A percentile compares a stretch with the other conserved stretches of the same genome.
Conservation (phyloP, 2,113 vertebrate genomes). For the Sylvia atricapilla region DNA sequence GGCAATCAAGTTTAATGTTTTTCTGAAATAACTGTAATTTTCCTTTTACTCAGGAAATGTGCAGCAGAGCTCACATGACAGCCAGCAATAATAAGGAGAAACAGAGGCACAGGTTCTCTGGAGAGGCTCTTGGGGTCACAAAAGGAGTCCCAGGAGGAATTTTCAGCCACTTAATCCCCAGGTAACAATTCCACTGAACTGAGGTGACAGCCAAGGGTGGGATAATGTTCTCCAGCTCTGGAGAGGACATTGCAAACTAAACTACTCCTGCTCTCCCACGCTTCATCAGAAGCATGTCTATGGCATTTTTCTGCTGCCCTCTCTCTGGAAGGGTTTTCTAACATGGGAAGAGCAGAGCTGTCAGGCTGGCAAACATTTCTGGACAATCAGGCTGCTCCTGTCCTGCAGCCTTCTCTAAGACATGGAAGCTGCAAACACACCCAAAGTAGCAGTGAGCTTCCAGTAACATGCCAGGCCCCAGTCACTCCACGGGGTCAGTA, state of each 20-base stretch:
- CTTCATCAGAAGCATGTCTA: not conserved
- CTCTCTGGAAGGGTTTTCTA: not conserved
- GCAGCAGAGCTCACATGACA: not conserved
- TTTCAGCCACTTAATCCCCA: not conserved
- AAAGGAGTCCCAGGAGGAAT: not conserved
- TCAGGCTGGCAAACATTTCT: not conserved
- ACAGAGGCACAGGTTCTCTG: not conserved
- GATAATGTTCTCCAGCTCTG: not conserved
- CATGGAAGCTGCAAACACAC: not conserved
- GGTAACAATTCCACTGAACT: not conserved
- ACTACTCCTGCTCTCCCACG: not conserved
- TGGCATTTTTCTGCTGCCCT: not conserved
- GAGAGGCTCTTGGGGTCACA: not conserved
- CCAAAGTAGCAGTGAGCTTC: not conserved
- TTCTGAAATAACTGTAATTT: not conserved
- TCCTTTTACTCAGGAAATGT: not conserved
- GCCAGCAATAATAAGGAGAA: not conserved
- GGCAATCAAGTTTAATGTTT: not conserved
- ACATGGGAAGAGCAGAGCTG: not conserved
- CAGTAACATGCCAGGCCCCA: not conserved
- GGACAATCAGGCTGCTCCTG: not conserved
- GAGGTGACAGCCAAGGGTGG: not conserved
- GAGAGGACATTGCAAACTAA: not conserved
- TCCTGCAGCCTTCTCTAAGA: not conserved
- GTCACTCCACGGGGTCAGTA: accelerated